Conservation (phyloP, 2,797 vertebrate species). For the Rhodeus uyekii region DNA sequence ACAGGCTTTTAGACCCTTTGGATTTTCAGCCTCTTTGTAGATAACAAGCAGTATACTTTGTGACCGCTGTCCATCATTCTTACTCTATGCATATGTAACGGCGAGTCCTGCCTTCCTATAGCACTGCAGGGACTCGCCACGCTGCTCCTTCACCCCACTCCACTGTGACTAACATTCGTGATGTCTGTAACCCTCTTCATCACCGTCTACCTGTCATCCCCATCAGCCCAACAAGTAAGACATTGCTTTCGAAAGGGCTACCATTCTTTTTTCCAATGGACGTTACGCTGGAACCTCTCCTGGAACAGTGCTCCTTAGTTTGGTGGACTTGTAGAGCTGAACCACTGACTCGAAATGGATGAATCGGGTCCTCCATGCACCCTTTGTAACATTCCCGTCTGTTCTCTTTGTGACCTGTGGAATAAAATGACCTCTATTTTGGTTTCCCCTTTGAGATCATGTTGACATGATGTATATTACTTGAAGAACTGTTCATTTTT, state of each 20-base stretch:
- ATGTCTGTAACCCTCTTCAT: conserved; percentile 41
- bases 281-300: conserved; percentile 43
- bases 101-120: conserved; percentile 53
- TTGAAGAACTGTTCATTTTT: conserved; percentile 69
- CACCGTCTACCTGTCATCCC: conserved; percentile 51
- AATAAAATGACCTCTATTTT: conserved; percentile 43
- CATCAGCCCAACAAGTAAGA: conserved; percentile 59
- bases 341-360: conserved; percentile 8
- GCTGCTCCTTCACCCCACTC: conserved; percentile 58
- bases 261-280: conserved; percentile 61
- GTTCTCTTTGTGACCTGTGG: conserved; percentile 40
- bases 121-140: conserved; percentile 49
- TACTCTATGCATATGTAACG: conserved; percentile 60
- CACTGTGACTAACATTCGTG: conserved; percentile 51
- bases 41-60: conserved; percentile 34
- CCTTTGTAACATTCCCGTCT: conserved; percentile 30
- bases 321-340: conserved; percentile 47
- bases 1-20: conserved; percentile 33
- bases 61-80: conserved; percentile 43
- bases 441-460: conserved; percentile 50
- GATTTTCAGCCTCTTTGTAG: conserved; percentile 51
- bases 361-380: conserved; percentile 14
- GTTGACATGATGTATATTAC: conserved; percentile 67
- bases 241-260: conserved; percentile 73
- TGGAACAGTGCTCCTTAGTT: conserved; percentile 32